These are phyloP conservation scores for Athripsodes cinereus DNA, from an alignment of 2,888 invertebrate species.

Conservation along the genomic window DNA sequence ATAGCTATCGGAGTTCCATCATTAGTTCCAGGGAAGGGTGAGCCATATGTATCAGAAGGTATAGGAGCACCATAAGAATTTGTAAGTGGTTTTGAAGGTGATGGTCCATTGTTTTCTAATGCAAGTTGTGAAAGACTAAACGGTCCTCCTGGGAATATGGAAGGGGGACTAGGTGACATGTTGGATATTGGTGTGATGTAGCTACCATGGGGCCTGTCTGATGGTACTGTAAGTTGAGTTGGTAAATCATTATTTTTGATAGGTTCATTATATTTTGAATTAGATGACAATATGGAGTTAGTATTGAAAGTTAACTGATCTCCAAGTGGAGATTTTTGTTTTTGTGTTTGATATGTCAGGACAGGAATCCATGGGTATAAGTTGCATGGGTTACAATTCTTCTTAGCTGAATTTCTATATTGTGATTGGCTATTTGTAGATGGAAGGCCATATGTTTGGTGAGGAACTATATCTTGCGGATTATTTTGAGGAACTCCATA, in stretches of 20 bases:
- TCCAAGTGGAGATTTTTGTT: not conserved
- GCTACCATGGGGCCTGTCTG: slow-evolving; percentile 8
- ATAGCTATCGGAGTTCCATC: slow-evolving; percentile 10
- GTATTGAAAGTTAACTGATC: slow-evolving; percentile 31
- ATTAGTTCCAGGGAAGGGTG: slow-evolving; percentile 34
- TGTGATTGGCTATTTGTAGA: slow-evolving; percentile 3
- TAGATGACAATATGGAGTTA: not conserved
- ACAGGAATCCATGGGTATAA: slow-evolving; percentile 78
- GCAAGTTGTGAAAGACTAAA: slow-evolving; percentile 16
- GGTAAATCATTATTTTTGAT: slow-evolving; percentile 11
- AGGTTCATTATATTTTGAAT: not conserved
- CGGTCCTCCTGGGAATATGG: slow-evolving; percentile 27
- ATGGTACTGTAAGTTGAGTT: slow-evolving; percentile 12
- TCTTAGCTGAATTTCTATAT: slow-evolving; percentile 33
- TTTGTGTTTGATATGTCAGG: slow-evolving; percentile 42
- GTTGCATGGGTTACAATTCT: slow-evolving; percentile 72
- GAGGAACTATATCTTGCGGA: not conserved
- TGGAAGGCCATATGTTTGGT: not conserved
- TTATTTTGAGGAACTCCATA: not conserved
- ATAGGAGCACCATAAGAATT: slow-evolving; percentile 30
- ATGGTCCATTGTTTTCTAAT: slow-evolving; percentile 9
- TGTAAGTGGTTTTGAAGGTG: slow-evolving; percentile 26
- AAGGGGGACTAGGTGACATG: slow-evolving; percentile 18
- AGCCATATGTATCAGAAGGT: slow-evolving; percentile 37
- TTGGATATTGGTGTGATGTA: slow-evolving; percentile 17